Percentiles rank a stretch among this genome's conserved stretches.
Conservation (phyloP, 1,140 invertebrate species). For the Pseudomyrmex gracilis region DNA sequence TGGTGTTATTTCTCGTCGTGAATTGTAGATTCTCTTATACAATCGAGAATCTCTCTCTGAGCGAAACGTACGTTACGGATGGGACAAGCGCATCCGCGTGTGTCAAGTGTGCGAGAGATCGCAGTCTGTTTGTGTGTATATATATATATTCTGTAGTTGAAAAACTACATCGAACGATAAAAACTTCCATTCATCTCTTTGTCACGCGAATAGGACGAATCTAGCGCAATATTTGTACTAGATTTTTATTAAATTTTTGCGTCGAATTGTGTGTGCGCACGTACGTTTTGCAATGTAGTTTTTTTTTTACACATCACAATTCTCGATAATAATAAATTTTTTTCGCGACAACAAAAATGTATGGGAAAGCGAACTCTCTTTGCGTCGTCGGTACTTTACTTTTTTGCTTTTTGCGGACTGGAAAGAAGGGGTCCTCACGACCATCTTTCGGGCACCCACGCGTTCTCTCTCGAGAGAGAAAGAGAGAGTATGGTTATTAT, state of each 20-base stretch:
- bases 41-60: background rate
- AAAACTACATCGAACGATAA: too few species aligned
- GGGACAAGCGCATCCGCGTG: background rate
- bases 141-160: background rate
- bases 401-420: background rate
- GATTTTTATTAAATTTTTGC: too few species aligned
- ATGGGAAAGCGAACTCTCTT: background rate
- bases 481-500: background rate
- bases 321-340: too few species aligned
- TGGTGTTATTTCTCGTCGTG: background rate
- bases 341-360: background rate
- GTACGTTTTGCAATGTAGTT: too few species aligned
- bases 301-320: too few species aligned
- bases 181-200: too few species aligned
- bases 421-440: background rate
- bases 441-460: background rate
- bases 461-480: background rate
- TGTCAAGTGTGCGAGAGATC: background rate
- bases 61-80: background rate
- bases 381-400: background rate
- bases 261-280: too few species aligned
- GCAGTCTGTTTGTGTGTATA: background rate
- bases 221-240: too few species aligned
- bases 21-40: too few species aligned
- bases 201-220: too few species aligned